Evolutionary conservation across 2,797 vertebrate genomes (phyloP), one percentile per base, ranked within the genome.

Genomic region (Tapera naevia): DNA sequence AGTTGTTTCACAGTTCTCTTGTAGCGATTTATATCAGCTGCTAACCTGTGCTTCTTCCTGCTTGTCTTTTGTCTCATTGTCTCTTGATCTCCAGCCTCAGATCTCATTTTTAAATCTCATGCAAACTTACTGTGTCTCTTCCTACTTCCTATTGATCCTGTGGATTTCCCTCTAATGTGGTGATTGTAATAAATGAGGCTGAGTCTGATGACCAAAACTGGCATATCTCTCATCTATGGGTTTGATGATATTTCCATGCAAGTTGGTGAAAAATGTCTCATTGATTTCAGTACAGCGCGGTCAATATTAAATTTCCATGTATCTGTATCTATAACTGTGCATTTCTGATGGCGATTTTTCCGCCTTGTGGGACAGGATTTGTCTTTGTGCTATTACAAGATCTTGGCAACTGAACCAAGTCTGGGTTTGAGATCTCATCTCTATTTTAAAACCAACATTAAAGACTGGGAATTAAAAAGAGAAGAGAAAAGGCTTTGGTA

Each of bases 271-370:
- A 84, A 93, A 89, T 67, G 45, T 80, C 10, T 45, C 57, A 89
- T 73, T 89, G 93, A 91, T 93, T 96, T 93, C 84, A 76, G 28
- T 56, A 67, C 48, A 82, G 90, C 28, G 82, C 91, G 48, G 33
- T 88, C 96, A 88, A 75, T 96, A 94, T 83, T 48, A 92, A 78
- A 90, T 93, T 90, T 95, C 83, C 60, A 75, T 61, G 27, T 61
- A 50, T 91, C 73, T 92, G 16, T 93, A 81, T 91, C 90, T 95
- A 81, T 88, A 88, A 35, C 76, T 79, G 56, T 75, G 28, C 56
- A 43, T 84, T 91, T 90, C 80, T 84, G 73, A 54, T 66, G 27
- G 41, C 39, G 62, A 80, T 23, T 90, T 88, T 94, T 75, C 30
- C 33, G 71, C 54, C 37, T 80, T 9, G 45, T 79, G 67, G n/a